Percentiles rank a stretch among this genome's conserved stretches.
Conservation (phyloP, 1,140 invertebrate genomes). For the Coptotermes formosanus region DNA sequence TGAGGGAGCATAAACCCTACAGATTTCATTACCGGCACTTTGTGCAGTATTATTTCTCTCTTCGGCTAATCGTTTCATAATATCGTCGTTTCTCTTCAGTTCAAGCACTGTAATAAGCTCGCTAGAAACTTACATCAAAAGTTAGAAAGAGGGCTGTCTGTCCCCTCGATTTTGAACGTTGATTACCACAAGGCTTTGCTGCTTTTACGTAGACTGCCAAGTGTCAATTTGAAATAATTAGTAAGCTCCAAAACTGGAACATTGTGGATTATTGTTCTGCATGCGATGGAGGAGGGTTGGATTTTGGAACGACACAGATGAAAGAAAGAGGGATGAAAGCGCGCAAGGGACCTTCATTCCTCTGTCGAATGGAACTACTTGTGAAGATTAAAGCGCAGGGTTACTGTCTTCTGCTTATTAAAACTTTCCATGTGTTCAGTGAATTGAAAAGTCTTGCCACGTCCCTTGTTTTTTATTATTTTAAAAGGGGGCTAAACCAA, state of each 20-base stretch:
- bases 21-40: background rate
- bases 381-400: slow-evolving; percentile 18
- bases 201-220: background rate
- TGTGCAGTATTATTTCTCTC: background rate
- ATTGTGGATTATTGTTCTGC: slow-evolving; percentile 22
- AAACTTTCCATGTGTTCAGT: slow-evolving; percentile 21
- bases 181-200: slow-evolving; percentile 11
- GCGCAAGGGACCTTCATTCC: background rate
- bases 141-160: background rate
- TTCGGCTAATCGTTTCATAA: slow-evolving; percentile 16
- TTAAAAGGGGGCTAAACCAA: background rate
- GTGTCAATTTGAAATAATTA: slow-evolving; percentile 26
- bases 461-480: background rate
- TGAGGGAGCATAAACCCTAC: background rate
- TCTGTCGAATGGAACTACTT: background rate
- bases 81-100: background rate
- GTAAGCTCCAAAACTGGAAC: slow-evolving; percentile 17
- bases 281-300: background rate
- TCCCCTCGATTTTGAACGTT: background rate
- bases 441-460: slow-evolving; percentile 21
- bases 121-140: slow-evolving; percentile 14
- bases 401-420: background rate
- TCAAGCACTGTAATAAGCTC: background rate
- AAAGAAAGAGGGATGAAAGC: background rate
- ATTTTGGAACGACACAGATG: background rate